phyloP scores from a whole-genome alignment of 2,888 invertebrate species.

The Brachyptera putata region DNA sequence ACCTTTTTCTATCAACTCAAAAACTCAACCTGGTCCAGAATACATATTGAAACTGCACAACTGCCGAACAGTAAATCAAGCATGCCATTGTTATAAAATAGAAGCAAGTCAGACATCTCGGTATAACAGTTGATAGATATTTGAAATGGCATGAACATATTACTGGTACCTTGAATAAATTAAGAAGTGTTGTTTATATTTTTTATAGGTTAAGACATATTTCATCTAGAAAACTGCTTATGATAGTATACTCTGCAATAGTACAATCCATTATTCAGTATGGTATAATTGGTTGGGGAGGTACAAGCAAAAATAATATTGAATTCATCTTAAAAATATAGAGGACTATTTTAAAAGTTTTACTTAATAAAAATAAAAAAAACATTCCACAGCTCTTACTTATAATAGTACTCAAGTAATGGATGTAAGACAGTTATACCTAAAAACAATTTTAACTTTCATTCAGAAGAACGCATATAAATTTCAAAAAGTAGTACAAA shows the following conservation, averaged over 20 bases:
- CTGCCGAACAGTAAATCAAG: background rate
- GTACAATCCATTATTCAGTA: background rate
- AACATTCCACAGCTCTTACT: background rate
- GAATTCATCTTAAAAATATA: background rate
- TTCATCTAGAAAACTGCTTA: background rate
- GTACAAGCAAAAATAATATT: background rate
- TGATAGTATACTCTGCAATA: background rate
- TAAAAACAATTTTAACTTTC: background rate
- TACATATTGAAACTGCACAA: background rate
- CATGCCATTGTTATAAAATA: background rate
- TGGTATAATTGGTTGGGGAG: slow-evolving; percentile 18
- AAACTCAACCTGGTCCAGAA: background rate
- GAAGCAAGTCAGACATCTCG: background rate
- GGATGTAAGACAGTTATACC: background rate
- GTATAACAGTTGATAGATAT: slow-evolving; percentile 1
- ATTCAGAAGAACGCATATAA: too few species aligned
- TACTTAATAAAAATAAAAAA: background rate
- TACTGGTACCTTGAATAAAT: background rate
- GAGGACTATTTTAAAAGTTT: background rate
- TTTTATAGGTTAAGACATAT: slow-evolving; percentile 7
- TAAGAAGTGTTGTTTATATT: background rate
- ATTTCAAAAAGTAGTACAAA: too few species aligned
- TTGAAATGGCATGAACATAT: slow-evolving; percentile 9
- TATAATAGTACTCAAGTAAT: background rate
- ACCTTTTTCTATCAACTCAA: background rate